Conservation (phyloP, 1,140 invertebrate species). For the Sitobion miscanthi region DNA sequence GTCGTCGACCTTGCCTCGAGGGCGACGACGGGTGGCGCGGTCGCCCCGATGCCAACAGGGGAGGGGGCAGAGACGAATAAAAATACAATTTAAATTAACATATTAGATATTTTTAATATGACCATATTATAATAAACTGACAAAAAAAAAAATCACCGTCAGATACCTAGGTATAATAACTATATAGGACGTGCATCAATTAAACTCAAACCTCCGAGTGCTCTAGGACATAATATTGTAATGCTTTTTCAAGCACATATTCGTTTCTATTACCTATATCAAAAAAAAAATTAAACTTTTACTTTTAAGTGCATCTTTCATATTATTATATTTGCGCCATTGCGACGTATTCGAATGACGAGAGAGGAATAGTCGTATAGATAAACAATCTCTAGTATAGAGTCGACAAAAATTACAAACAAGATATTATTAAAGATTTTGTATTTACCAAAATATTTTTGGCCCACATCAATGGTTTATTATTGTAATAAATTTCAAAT, state of each 20-base stretch:
- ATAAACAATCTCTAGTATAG: background rate
- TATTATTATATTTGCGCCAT: background rate
- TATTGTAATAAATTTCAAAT: background rate
- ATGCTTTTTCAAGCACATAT: background rate
- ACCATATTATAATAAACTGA: background rate
- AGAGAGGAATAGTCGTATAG: background rate
- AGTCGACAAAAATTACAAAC: background rate
- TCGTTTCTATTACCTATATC: background rate
- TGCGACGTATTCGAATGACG: background rate
- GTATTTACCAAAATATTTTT: background rate
- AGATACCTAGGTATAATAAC: background rate
- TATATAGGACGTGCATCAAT: background rate
- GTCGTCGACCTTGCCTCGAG: slow-evolving; percentile 43
- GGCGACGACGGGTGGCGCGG: background rate
- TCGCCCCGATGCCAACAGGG: background rate
- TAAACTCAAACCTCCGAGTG: background rate
- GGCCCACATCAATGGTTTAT: background rate
- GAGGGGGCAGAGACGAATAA: background rate
- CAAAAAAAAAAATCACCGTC: background rate
- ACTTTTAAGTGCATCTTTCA: background rate
- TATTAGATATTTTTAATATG: background rate
- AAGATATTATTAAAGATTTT: background rate
- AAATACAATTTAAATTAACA: background rate
- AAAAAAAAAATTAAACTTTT: background rate
- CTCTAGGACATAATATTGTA: no score